phyloP scores from a whole-genome alignment of 1,140 invertebrate genomes.

The Zophobas atratus region DNA sequence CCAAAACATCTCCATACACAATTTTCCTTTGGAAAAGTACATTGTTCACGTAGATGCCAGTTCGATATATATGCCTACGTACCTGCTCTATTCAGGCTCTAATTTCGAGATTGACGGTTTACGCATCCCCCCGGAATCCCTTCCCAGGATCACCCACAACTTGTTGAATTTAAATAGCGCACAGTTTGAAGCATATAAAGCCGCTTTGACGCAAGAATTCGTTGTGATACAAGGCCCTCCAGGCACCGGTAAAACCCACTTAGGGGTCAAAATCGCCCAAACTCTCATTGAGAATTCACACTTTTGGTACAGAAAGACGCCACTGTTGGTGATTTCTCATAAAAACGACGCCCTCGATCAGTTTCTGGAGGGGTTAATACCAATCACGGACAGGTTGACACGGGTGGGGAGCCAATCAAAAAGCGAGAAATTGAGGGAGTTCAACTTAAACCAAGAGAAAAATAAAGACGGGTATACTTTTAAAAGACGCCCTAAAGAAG shows the following conservation, averaged over 20 bases:
- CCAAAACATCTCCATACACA: constrained; percentile 69
- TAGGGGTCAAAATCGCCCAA: constrained; percentile 79
- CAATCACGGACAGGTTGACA: constrained; percentile 73
- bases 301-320: constrained; percentile 62
- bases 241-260: constrained; percentile 85
- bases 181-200: constrained; percentile 74
- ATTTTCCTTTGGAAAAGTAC: constrained; percentile 78
- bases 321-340: constrained; percentile 86
- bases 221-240: constrained; percentile 86
- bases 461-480: constrained; percentile 8
- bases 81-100: constrained; percentile 43
- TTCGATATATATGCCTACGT: constrained; percentile 51
- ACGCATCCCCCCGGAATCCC: constrained; percentile 14
- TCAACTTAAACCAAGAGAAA: constrained; percentile 66
- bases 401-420: constrained; percentile 83
- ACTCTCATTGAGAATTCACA: constrained; percentile 72
- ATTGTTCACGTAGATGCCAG: constrained; percentile 66
- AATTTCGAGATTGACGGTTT: constrained; percentile 39
- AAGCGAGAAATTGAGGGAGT: constrained; percentile 71
- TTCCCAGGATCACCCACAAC: constrained; percentile 5
- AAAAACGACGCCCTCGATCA: constrained; percentile 93
- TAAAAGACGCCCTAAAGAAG: constrained; percentile 2
- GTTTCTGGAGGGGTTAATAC: constrained; percentile 82
- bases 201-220: constrained; percentile 76
- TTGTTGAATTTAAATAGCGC: constrained; percentile 70